Evolutionary conservation across 2,797 vertebrate genomes (phyloP).

Genomic region (Chaetodon trifasciatus): DNA sequence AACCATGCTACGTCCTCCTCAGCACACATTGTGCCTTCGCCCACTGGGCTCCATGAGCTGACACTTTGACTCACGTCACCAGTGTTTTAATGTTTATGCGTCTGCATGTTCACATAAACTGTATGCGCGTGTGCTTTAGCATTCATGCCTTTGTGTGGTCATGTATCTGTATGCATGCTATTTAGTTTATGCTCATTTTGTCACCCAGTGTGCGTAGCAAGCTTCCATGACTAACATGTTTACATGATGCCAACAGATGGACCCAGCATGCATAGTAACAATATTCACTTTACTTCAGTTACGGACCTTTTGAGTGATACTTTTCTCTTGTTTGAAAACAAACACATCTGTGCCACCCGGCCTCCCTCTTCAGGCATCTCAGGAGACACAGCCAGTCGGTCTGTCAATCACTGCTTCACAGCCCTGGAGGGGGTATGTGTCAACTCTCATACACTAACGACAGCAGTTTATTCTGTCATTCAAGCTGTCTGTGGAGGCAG

Average conservation of each 20-base stretch:
- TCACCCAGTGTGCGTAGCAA: constrained; percentile 7
- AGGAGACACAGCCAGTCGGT: constrained; percentile 15
- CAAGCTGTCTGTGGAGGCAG: constrained; percentile 34
- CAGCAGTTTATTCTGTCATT: constrained; percentile 48
- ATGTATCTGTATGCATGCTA: neutral
- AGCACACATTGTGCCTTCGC: constrained; percentile 53
- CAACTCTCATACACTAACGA: constrained; percentile 15
- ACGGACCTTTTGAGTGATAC: neutral
- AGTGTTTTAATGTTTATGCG: constrained; percentile 17
- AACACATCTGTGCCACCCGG: constrained; percentile 33
- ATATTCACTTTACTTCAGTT: neutral
- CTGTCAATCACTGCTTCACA: constrained; percentile 19
- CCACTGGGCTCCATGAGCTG: constrained; percentile 61
- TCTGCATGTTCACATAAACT: constrained; percentile 1
- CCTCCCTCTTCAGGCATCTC: constrained; percentile 21
- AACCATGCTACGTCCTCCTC: constrained; percentile 58
- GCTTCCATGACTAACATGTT: constrained; percentile 29
- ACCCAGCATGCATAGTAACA: constrained; percentile 11
- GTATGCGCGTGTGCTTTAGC: neutral
- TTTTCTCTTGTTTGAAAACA: constrained; percentile 31
- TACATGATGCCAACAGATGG: constrained; percentile 20
- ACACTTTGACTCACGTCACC: constrained; percentile 74
- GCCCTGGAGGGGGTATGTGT: constrained; percentile 26
- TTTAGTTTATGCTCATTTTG: constrained; percentile 24
- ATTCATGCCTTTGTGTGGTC: neutral